Conservation (phyloP, 2,113 vertebrate genomes). For the Perca schrenkii region DNA sequence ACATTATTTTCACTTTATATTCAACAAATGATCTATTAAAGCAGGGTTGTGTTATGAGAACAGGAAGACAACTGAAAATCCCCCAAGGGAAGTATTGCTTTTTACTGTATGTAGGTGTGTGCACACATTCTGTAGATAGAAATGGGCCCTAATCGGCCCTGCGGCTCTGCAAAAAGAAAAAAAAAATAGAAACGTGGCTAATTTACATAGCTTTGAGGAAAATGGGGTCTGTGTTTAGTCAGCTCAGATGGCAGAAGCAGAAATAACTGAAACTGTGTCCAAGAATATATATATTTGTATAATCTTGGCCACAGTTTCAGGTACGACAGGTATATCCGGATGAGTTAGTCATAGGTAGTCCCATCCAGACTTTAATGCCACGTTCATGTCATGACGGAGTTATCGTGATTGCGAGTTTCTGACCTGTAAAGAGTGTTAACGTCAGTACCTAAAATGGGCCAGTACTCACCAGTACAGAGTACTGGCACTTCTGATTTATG, state of each 20-base stretch:
- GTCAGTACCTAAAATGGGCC: no score
- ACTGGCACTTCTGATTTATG: no score
- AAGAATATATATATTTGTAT: no score
- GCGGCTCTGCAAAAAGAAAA: conserved; percentile 47
- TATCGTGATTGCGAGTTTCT: neutral
- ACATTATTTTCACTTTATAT: conserved; percentile 66
- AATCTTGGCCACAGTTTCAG: neutral
- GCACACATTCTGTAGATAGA: conserved; percentile 58
- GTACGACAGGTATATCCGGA: neutral
- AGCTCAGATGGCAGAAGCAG: conserved; percentile 64
- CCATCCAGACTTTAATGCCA: neutral
- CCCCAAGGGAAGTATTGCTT: conserved; percentile 26
- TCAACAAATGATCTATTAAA: conserved; percentile 62
- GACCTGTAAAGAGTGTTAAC: neutral
- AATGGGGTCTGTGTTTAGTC: conserved; percentile 63
- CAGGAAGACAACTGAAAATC: conserved; percentile 49
- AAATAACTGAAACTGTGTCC: conserved; percentile 20
- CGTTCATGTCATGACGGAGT: neutral
- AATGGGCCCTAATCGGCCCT: conserved; percentile 65
- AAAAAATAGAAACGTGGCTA: conserved; percentile 74
- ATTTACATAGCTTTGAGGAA: conserved; percentile 79
- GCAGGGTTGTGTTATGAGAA: conserved; percentile 60
- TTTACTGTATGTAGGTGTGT: conserved; percentile 54
- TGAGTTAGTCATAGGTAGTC: neutral
- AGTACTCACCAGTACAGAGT: no score